Conservation (phyloP, 2,113 vertebrate genomes). For the Spheniscus mendiculus region DNA sequence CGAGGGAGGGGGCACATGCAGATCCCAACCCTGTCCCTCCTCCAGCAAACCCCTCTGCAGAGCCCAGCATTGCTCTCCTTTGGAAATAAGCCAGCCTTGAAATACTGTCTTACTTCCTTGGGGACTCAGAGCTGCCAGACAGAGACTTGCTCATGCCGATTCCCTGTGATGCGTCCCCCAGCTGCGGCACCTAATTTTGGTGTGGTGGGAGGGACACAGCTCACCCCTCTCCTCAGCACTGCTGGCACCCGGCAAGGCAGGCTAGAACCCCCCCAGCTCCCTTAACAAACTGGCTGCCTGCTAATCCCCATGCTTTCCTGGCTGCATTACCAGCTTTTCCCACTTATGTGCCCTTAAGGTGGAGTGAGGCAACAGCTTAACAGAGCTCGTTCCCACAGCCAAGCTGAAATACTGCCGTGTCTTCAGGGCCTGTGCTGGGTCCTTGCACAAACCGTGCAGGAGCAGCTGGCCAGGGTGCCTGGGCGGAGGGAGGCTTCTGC, state of each 20-base stretch:
- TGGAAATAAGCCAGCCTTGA: conserved; percentile 12
- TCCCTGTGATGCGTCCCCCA: background rate
- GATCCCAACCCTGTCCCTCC: background rate
- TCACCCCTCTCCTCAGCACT: background rate
- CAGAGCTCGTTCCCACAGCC: background rate
- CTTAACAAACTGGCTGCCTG: background rate
- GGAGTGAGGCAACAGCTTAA: conserved; percentile 29
- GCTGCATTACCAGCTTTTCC: background rate
- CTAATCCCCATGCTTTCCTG: conserved; percentile 18
- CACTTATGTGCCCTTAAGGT: conserved; percentile 13
- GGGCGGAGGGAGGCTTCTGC: background rate
- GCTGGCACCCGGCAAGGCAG: background rate
- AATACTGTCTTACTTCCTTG: background rate
- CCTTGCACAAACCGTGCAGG: background rate
- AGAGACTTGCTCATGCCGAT: background rate
- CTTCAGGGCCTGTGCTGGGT: background rate
- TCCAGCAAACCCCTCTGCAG: background rate
- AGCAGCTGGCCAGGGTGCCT: background rate
- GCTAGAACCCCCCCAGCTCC: background rate
- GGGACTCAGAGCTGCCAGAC: background rate
- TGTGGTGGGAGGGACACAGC: background rate
- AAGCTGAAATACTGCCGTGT: background rate
- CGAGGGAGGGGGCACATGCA: background rate
- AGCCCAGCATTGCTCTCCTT: background rate
- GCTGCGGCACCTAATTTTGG: background rate